A percentile compares a stretch with the other conserved stretches of the same genome.
These are phyloP conservation scores for Dicycla oo DNA, from an alignment of 2,888 invertebrate species.

Conservation along the genomic window DNA sequence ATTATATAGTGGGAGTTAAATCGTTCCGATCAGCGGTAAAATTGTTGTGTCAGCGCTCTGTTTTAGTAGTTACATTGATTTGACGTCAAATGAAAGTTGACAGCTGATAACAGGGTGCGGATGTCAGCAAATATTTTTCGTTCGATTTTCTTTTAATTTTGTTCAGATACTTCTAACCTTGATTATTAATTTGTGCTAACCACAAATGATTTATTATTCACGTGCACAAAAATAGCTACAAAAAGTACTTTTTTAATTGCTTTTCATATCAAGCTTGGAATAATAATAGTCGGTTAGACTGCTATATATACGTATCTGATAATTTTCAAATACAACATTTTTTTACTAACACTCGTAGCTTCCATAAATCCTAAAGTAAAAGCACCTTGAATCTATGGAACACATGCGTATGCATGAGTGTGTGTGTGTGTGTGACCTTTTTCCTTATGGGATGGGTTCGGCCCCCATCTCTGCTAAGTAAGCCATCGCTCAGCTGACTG, in stretches of 20 bases:
- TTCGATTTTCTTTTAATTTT: constrained; percentile 7
- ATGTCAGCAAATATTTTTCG: constrained; percentile 1
- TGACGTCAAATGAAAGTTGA: constrained; percentile 6
- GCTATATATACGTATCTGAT: too few relatives aligned
- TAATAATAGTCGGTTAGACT: background rate
- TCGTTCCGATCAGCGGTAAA: constrained; percentile 40
- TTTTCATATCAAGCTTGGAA: background rate
- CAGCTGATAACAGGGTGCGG: background rate
- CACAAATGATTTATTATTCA: background rate
- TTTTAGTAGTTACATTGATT: constrained; percentile 13
- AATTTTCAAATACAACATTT: too few relatives aligned
- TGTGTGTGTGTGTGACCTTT: constrained; percentile 23
- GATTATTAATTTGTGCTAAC: background rate
- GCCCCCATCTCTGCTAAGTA: constrained; percentile 47
- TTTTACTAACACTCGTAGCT: too few relatives aligned
- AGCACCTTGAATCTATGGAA: background rate
- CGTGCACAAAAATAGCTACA: background rate
- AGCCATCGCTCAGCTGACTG: constrained; percentile 60
- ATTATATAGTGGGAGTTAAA: constrained; percentile 58
- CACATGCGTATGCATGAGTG: background rate
- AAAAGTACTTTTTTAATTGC: too few relatives aligned
- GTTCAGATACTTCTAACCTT: background rate
- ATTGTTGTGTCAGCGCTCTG: constrained; percentile 15
- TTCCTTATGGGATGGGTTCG: constrained; percentile 42
- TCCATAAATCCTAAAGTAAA: background rate